Conservation (phyloP, 2,797 vertebrate genomes). For the Fringilla coelebs region DNA sequence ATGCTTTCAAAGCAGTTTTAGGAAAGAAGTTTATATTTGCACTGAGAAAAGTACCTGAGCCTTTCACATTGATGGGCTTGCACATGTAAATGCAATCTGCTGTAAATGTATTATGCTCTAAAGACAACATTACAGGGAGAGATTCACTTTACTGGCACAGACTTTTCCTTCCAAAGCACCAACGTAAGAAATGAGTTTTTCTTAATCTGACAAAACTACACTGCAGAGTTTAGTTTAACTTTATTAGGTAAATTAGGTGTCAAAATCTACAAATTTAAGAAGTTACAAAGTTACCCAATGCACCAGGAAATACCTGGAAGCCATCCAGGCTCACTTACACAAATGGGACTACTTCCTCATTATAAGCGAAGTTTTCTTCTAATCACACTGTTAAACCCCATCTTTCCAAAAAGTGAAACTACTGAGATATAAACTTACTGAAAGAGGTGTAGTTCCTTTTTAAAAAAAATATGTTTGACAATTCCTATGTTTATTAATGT, state of each 20-base stretch:
- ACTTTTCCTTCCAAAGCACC: neutral
- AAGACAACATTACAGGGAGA: neutral
- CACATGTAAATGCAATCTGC: neutral
- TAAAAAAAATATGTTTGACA: neutral
- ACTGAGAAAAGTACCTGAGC: neutral
- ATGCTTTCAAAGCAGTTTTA: neutral
- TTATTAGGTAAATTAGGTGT: neutral
- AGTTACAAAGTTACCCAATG: neutral
- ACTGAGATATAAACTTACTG: neutral
- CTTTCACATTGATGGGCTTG: neutral
- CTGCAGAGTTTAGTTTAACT: neutral
- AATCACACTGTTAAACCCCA: neutral
- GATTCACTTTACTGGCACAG: neutral
- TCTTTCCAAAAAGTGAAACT: neutral
- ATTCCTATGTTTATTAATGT: neutral
- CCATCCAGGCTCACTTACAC: neutral
- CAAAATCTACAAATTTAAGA: neutral
- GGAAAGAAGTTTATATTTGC: neutral
- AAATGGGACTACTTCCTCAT: neutral
- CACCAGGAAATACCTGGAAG: neutral
- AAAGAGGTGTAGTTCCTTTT: neutral
- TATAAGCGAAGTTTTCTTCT: neutral
- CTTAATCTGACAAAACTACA: neutral
- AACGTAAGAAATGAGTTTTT: neutral
- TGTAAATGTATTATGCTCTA: accelerated